Conservation (phyloP, 2,113 vertebrate species). For the Gambusia holbrooki region DNA sequence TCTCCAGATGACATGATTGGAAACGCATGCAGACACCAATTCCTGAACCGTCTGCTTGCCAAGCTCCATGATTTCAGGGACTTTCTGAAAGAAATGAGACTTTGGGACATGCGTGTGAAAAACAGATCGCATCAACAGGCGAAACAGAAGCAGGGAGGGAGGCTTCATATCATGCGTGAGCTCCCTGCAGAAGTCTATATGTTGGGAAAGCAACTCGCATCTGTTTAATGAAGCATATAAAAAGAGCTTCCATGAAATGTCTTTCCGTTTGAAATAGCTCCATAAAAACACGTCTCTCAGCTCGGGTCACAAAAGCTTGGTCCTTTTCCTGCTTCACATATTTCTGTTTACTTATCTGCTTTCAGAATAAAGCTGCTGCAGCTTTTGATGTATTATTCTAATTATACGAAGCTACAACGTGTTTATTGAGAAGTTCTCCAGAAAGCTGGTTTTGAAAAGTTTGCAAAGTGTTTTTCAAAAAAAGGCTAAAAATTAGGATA, state of each 20-base stretch:
- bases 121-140: conserved; percentile 21
- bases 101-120: conserved; percentile 12
- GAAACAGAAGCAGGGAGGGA: background rate
- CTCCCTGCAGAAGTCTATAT: background rate
- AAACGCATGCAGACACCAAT: conserved; percentile 30
- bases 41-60: conserved; percentile 28
- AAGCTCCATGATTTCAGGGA: conserved; percentile 6
- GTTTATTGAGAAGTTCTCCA: conserved; percentile 35
- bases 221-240: conserved; percentile 37
- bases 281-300: conserved; percentile 31
- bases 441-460: conserved; percentile 6
- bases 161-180: conserved; percentile 33
- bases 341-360: background rate
- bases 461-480: no score
- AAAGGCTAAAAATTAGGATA: no score
- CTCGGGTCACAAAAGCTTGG: conserved; percentile 34
- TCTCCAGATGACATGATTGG: conserved; percentile 8
- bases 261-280: conserved; percentile 32
- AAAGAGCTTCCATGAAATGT: conserved; percentile 15
- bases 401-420: conserved; percentile 36
- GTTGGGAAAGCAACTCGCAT: background rate
- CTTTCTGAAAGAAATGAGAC: conserved; percentile 40
- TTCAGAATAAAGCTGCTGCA: background rate
- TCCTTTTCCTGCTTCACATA: conserved; percentile 23
- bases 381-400: conserved; percentile 36